A percentile compares a stretch with the other conserved stretches of the same genome.
Evolutionary conservation across 2,797 vertebrate genomes (phyloP).

Genomic region (Aeoliscus strigatus): DNA sequence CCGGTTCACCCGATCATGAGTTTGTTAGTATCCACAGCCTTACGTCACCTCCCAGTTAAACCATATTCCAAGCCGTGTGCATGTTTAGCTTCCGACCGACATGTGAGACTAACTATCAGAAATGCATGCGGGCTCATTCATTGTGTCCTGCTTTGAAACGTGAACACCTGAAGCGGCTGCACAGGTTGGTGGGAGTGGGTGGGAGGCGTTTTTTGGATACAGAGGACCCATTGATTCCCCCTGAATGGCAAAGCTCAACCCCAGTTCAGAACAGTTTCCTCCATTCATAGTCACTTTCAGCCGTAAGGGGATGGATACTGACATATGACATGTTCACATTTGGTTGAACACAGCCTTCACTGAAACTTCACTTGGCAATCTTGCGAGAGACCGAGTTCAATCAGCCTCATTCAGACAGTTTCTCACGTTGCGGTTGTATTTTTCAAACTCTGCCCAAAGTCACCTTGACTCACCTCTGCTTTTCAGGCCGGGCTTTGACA

Average conservation of each 20-base stretch:
- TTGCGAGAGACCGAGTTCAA: too few species aligned
- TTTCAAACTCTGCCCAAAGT: too few species aligned
- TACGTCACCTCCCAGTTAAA: too few species aligned
- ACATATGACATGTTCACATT: too few species aligned
- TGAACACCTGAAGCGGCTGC: neutral
- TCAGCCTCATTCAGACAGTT: too few species aligned
- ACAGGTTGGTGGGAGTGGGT: constrained; percentile 13
- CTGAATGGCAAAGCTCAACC: constrained; percentile 2
- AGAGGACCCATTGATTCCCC: constrained; percentile 47
- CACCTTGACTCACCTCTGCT: constrained; percentile 7
- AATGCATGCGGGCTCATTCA: too few species aligned
- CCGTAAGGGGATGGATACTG: neutral
- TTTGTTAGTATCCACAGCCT: too few species aligned
- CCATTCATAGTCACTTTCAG: constrained; percentile 5
- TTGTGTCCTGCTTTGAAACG: too few species aligned
- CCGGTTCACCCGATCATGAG: neutral
- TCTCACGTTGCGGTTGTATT: too few species aligned
- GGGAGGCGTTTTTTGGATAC: constrained; percentile 10
- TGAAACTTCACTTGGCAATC: too few species aligned
- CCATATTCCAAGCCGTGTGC: neutral
- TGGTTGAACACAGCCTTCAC: too few species aligned
- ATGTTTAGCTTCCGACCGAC: neutral
- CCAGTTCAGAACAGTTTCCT: neutral
- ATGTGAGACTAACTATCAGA: too few species aligned
- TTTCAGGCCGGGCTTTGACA: constrained; percentile 25